Conservation (phyloP, 2,888 invertebrate species). For the Craniophora ligustri region DNA sequence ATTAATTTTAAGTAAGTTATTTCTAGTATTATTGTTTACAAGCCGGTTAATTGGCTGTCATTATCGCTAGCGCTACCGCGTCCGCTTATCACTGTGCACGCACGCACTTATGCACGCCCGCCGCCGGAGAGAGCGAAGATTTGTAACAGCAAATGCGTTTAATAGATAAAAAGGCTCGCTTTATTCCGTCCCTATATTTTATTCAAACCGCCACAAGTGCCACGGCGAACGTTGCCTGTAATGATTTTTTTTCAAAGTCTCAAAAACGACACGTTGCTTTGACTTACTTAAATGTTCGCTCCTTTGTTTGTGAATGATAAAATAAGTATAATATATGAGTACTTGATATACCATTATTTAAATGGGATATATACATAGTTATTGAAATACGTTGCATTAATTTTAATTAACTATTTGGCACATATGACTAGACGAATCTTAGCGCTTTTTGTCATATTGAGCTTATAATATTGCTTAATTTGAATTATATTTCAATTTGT, state of each 20-base stretch:
- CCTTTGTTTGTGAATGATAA: constrained; percentile 33
- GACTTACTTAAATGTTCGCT: constrained; percentile 40
- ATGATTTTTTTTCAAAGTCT: constrained; percentile 76
- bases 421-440: no score
- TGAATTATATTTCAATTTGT: no score
- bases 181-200: constrained; percentile 80
- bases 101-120: constrained; percentile 58
- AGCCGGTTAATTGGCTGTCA: background rate
- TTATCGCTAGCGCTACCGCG: constrained; percentile 15
- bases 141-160: constrained; percentile 83
- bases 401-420: no score
- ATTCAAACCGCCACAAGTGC: constrained; percentile 78
- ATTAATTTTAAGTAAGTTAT: no score
- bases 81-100: constrained; percentile 30
- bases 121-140: constrained; percentile 68
- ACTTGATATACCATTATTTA: no score
- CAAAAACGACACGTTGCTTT: constrained; percentile 56
- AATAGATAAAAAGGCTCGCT: constrained; percentile 83
- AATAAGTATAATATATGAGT: no score
- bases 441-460: no score
- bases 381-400: no score
- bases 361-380: no score
- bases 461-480: no score
- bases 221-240: constrained; percentile 70
- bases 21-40: no score